Conservation (phyloP, 2,797 vertebrate species). For the Pseudochaenichthys georgianus region DNA sequence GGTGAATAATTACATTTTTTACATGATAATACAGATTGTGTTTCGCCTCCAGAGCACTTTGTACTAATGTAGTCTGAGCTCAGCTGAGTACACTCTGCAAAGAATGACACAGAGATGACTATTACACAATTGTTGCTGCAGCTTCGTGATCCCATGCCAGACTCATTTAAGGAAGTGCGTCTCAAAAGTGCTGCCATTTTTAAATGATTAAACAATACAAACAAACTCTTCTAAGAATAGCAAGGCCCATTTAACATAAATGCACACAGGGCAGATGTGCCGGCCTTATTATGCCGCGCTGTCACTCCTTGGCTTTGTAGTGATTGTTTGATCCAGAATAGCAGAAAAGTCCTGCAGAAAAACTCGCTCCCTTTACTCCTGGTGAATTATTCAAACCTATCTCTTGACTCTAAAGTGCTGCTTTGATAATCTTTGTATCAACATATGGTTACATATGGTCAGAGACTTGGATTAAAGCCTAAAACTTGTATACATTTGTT, state of each 20-base stretch:
- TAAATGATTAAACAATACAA: conserved; percentile 70
- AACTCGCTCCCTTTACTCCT: conserved; percentile 36
- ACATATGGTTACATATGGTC: not conserved
- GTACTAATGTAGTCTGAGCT: too few relatives aligned
- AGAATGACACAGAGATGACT: conserved; percentile 9
- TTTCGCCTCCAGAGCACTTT: too few relatives aligned
- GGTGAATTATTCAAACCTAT: conserved; percentile 48
- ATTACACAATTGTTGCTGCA: conserved; percentile 6
- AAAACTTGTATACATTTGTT: not conserved
- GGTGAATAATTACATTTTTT: too few relatives aligned
- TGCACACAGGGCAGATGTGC: conserved; percentile 58
- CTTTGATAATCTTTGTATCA: conserved; percentile 35
- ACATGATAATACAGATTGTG: too few relatives aligned
- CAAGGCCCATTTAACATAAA: conserved; percentile 62
- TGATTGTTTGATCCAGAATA: conserved; percentile 60
- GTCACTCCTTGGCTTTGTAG: conserved; percentile 60
- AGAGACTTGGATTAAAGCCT: not conserved
- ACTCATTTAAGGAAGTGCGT: conserved; percentile 32
- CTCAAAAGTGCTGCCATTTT: conserved; percentile 48
- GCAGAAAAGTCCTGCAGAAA: conserved; percentile 58
- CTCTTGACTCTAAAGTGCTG: conserved; percentile 34
- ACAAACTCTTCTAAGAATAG: conserved; percentile 71
- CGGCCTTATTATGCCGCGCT: conserved; percentile 52
- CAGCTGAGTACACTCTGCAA: not conserved
- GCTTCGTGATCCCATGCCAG: conserved; percentile 37